Evolutionary conservation across 2,113 vertebrate genomes (phyloP).

Genomic region (Carassius carassius): DNA sequence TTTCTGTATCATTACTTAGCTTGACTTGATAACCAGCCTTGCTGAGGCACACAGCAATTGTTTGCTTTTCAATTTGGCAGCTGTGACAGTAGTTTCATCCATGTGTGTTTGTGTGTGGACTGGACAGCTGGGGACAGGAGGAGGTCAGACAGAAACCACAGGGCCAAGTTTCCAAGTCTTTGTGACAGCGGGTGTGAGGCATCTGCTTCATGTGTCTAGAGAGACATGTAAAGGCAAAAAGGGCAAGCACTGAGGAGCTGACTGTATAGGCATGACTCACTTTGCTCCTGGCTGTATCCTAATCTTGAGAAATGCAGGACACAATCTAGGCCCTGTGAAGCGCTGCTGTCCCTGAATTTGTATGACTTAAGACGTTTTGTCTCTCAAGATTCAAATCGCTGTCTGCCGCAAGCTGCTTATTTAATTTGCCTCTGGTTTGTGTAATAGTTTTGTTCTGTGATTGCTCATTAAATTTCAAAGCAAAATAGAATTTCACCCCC

Average conservation of each 20-base stretch:
- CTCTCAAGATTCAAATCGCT: slow-evolving; percentile 5
- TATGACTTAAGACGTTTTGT: slow-evolving; percentile 11
- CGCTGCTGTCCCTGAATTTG: not conserved
- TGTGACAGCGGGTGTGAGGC: slow-evolving; percentile 43
- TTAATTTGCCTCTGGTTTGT: not conserved
- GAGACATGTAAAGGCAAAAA: slow-evolving; percentile 44
- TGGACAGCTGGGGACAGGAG: slow-evolving; percentile 49
- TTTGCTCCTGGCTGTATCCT: slow-evolving; percentile 9
- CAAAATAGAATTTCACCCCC: not conserved
- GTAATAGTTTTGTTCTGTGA: not conserved
- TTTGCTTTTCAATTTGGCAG: slow-evolving; percentile 27
- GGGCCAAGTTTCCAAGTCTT: slow-evolving; percentile 41
- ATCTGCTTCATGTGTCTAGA: slow-evolving; percentile 42
- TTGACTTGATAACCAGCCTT: slow-evolving; percentile 55
- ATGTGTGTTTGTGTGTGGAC: slow-evolving; percentile 20
- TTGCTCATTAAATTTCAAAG: slow-evolving; percentile 15
- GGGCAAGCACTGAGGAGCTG: not conserved
- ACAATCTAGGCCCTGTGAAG: not conserved
- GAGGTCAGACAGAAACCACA: slow-evolving; percentile 31
- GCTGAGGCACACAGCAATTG: slow-evolving; percentile 15
- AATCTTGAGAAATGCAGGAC: slow-evolving; percentile 1
- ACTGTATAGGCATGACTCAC: not conserved
- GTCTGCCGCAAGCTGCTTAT: not conserved
- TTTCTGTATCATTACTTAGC: slow-evolving; percentile 37
- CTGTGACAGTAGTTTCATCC: slow-evolving; percentile 6